Percentiles rank a stretch among this genome's conserved stretches.
Conservation (phyloP, 2,888 invertebrate genomes). For the Abrostola triplasia region DNA sequence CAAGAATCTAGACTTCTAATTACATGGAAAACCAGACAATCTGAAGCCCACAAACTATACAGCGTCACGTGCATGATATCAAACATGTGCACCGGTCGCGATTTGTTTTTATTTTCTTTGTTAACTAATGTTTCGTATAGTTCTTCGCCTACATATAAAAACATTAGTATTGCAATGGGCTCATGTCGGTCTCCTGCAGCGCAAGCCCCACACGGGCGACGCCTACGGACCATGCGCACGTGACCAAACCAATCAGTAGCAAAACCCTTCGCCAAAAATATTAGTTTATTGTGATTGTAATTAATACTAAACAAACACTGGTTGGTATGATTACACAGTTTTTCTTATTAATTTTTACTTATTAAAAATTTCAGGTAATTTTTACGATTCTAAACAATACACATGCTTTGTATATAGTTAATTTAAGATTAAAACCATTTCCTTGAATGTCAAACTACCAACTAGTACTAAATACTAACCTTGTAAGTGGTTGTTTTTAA, state of each 20-base stretch:
- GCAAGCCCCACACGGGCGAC: conserved; percentile 28
- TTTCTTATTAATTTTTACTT: no score
- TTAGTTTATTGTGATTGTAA: conserved; percentile 22
- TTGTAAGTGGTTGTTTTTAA: no score
- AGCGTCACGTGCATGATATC: neutral
- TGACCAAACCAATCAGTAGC: conserved; percentile 34
- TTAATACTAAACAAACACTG: neutral
- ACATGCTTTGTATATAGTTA: no score
- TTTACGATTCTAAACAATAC: no score
- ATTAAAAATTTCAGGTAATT: no score
- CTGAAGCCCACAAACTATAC: no score
- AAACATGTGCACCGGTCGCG: neutral
- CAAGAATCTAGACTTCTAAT: no score
- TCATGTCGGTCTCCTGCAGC: conserved; percentile 41
- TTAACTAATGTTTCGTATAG: neutral
- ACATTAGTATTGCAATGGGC: conserved; percentile 19
- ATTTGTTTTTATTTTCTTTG: neutral
- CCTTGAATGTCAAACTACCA: no score
- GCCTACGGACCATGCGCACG: conserved; percentile 51
- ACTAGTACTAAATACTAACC: no score
- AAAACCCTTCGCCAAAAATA: conserved; percentile 32
- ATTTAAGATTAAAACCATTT: no score
- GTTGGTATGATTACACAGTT: no score
- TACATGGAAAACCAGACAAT: no score
- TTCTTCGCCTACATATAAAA: conserved; percentile 35